phyloP scores from a whole-genome alignment of 2,888 invertebrate genomes.

The Listrodromus nycthemerus region DNA sequence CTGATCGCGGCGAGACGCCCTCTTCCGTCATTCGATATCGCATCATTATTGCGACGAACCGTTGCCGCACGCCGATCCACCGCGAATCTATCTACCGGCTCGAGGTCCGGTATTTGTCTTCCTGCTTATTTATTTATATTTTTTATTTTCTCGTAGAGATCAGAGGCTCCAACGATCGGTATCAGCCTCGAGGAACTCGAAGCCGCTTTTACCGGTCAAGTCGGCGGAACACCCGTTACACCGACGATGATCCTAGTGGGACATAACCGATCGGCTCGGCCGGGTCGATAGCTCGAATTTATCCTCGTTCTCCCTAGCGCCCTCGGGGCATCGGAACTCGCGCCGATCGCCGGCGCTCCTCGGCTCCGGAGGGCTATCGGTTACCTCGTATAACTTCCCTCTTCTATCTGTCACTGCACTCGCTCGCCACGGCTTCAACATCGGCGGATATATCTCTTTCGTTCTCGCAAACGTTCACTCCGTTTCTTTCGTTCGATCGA shows the following conservation, averaged over 20 bases:
- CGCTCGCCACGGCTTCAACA: not conserved
- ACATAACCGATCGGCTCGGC: conserved; percentile 49
- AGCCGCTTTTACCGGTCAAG: not conserved
- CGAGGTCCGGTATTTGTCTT: not conserved
- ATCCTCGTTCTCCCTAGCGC: conserved; percentile 1
- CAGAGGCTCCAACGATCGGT: not conserved
- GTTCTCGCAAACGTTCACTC: conserved; percentile 11
- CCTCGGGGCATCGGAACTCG: not conserved
- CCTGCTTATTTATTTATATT: not conserved
- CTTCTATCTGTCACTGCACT: conserved; percentile 29
- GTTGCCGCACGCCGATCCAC: conserved; percentile 22
- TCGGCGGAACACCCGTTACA: conserved; percentile 69
- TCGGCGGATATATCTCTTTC: conserved; percentile 9
- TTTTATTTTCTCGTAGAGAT: not conserved
- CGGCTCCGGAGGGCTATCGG: conserved; percentile 64
- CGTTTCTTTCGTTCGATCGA: conserved; percentile 60
- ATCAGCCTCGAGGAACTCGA: not conserved
- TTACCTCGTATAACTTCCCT: conserved; percentile 69
- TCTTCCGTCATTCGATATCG: conserved; percentile 30
- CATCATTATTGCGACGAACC: conserved; percentile 55
- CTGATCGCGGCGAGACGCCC: conserved; percentile 56
- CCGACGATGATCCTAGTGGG: conserved; percentile 71
- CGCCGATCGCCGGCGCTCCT: not conserved
- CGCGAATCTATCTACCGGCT: conserved; percentile 20
- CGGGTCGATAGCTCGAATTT: not conserved